Base-by-base conservation (phyloP, 2,888 invertebrate species). In the Nomada lathburiana region DNA sequence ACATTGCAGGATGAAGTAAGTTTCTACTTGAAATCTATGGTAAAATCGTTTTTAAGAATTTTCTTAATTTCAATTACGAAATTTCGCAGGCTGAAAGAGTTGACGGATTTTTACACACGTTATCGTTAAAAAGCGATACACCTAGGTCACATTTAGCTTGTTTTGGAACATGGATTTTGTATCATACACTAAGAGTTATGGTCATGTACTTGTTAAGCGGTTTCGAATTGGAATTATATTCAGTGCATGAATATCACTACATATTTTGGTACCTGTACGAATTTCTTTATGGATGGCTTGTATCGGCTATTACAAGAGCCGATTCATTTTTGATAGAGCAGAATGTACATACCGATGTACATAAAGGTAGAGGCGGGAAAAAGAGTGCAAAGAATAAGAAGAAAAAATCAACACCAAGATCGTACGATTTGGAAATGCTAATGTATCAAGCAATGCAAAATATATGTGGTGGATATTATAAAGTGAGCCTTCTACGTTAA, bases 231-330 rank as follows among this genome's bases (percentile, higher is more conserved):
- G 99, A 99, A 94, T 94, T 99, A 50, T 99, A 99, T 94, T 98
- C 98, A 78, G 97, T 97, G 36, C 99, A 99, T 93, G 99, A 99
- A 94, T 99, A 98, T 94, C 97, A 98, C 90, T 99, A 98, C 93
- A 97, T 99, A 88, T 99, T 97, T 94, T 98, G 98, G 98, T 98
- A 98, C 94, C 95, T 99, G 42, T 98, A 98, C 94, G 99, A 99
- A 94, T 98, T 98, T 93, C 95, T 99, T 4, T 98, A 98, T 94
- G 98, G 98, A 10, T 99, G 99, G 97, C 94, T 99, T 80, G 97
- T 98, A 2, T 98, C 98, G 0, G 98, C 98, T 0, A 94, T 99
- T 57, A 97, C 97, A 0, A 95, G 98, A 80, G 99, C 99, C 0
- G 98, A 98, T 91, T 97, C 96, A 36, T 96, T 98, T 85, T 94